Evolutionary conservation across 2,797 vertebrate species (phyloP), one percentile per base, ranked within the genome.

Genomic region (Hipposideros larvatus): DNA sequence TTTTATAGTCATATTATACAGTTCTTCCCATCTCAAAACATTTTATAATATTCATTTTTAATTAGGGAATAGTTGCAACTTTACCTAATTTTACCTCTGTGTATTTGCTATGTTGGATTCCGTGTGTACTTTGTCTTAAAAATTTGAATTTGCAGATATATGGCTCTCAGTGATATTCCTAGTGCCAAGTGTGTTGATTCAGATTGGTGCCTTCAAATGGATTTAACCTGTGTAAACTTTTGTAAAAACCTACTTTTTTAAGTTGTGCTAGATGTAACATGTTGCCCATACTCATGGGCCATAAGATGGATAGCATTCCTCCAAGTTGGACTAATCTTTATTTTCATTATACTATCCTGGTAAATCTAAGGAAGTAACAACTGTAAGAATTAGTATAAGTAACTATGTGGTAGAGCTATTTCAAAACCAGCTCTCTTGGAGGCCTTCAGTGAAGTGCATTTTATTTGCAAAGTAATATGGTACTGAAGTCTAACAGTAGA

Each of bases 41-140:
- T 41, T 75, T 71, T 85, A 53, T 15, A 83, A 31, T 48, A 51
- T 66, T 94, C 85, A 92, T 75, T 95, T 95, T 85, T n/a, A 87
- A 74, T 82, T 83, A 71, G 4, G 3, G 41, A 19, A 70, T 28
- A 75, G 10, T 63, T 86, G 11, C 31, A 63, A 13, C 3, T 65
- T 82, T 18, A 73, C 53, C 63, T 80, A n/a, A 61, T 74, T 89
- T 77, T n/a, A 48, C 37, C 48, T 74, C 75, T 89, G 8, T 66
- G 43, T 70, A 46, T 89, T 31, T 94, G n/a, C 18, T 55, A 8
- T 65, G 65, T 70, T 85, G 63, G 9, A 48, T 63, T 87, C 34
- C n/a, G 18, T 41, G 18, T 46, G 22, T 0, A 51, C 1, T 13
- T 82, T 65, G 18, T 86, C 43, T 71, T 61, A 79, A 28, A 11